Percentiles rank a stretch among this genome's conserved stretches.
These are phyloP conservation scores for Siphamia tubifer DNA, from an alignment of 2,113 vertebrate genomes.

Conservation along the genomic window DNA sequence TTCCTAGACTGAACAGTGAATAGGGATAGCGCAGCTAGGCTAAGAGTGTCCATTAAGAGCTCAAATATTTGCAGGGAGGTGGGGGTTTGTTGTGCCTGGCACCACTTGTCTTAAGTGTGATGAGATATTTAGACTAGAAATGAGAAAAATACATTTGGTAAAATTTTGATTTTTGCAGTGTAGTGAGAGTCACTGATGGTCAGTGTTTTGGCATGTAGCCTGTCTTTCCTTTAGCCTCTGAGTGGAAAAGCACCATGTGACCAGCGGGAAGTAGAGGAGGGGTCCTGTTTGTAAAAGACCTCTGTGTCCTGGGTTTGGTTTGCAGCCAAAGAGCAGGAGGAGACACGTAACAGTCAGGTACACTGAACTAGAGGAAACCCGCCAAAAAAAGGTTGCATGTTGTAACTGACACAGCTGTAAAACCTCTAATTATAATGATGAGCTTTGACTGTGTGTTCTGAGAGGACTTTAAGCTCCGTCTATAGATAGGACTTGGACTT, in stretches of 20 bases:
- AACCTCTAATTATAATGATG: constrained; percentile 2
- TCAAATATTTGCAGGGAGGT: no score
- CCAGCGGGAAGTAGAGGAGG: constrained; percentile 34
- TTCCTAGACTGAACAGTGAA: no score
- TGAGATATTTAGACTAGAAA: no score
- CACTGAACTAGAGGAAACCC: not conserved
- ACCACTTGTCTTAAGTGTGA: no score
- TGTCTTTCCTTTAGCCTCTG: not conserved
- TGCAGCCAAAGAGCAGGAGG: constrained; percentile 33
- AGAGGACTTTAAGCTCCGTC: constrained; percentile 35
- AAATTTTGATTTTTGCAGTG: no score
- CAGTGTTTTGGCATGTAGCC: constrained; percentile 4
- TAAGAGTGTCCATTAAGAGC: no score
- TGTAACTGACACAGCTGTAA: constrained; percentile 21
- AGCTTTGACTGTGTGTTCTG: not conserved
- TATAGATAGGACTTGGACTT: constrained; percentile 59
- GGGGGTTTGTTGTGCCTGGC: no score
- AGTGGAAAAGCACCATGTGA: constrained; percentile 69
- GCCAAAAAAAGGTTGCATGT: not conserved
- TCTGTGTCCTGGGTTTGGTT: constrained; percentile 58
- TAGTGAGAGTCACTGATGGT: constrained; percentile 13
- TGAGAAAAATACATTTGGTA: no score
- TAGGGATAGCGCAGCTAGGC: no score
- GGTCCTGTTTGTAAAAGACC: constrained; percentile 40
- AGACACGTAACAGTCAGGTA: constrained; percentile 58